phyloP scores from a whole-genome alignment of 2,888 invertebrate species.

The Syritta pipiens region DNA sequence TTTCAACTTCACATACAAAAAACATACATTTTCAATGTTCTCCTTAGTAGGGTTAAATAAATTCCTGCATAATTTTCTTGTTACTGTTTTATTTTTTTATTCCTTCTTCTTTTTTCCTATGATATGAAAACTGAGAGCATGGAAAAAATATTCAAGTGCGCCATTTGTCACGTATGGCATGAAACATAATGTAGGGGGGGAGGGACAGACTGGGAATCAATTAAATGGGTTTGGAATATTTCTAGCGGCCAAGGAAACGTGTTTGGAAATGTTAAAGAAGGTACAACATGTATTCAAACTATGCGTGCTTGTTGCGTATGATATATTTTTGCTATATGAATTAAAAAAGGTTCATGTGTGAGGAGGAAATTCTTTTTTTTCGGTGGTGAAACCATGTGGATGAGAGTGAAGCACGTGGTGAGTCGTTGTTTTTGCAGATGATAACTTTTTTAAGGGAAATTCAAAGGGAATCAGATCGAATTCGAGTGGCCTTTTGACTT shows the following conservation, averaged over 20 bases:
- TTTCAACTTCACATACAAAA: constrained; percentile 30
- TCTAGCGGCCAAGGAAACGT: constrained; percentile 47
- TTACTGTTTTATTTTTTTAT: constrained; percentile 14
- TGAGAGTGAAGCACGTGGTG: too few species aligned
- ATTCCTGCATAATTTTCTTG: constrained; percentile 66
- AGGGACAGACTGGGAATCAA: constrained; percentile 64
- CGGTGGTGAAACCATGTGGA: too few species aligned
- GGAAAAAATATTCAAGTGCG: constrained; percentile 62
- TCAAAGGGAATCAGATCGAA: too few species aligned
- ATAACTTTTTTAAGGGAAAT: too few species aligned
- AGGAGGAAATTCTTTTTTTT: too few species aligned
- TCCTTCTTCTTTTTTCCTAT: constrained; percentile 9
- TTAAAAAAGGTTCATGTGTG: too few species aligned
- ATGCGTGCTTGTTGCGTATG: background rate
- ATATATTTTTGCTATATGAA: too few species aligned
- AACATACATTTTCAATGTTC: constrained; percentile 41
- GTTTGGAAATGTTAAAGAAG: constrained; percentile 59
- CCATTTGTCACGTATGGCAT: constrained; percentile 67
- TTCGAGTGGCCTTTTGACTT: too few species aligned
- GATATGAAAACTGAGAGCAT: constrained; percentile 42
- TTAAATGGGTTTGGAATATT: constrained; percentile 59
- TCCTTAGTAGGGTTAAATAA: constrained; percentile 51
- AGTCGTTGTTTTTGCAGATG: too few species aligned
- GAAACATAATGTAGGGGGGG: constrained; percentile 52
- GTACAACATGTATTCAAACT: background rate